These are phyloP conservation scores for Podarcis raffonei DNA, from an alignment of 2,113 vertebrate species.

Conservation along the genomic window DNA sequence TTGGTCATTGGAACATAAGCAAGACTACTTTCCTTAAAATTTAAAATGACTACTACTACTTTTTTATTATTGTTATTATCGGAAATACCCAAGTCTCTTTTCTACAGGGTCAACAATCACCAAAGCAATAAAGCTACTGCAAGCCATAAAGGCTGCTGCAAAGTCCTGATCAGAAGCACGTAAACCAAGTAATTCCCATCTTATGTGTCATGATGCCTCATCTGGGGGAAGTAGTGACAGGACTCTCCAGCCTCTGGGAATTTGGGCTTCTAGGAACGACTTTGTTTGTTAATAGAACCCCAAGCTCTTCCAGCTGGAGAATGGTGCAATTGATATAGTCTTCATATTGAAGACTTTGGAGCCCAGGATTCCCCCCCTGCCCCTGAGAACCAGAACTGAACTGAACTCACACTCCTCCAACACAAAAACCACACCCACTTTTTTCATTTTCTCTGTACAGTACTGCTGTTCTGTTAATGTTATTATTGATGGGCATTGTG, in stretches of 20 bases:
- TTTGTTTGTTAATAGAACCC: too few species aligned
- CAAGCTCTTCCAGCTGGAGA: too few species aligned
- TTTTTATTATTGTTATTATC: neutral
- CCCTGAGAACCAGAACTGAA: too few species aligned
- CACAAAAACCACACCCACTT: too few species aligned
- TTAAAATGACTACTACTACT: neutral
- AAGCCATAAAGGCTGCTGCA: neutral
- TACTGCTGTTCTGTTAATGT: too few species aligned
- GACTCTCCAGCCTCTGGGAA: neutral
- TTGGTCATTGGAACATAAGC: neutral
- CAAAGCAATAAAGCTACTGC: neutral
- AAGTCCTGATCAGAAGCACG: neutral
- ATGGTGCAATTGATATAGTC: too few species aligned
- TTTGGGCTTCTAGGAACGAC: too few species aligned
- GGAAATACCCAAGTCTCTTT: neutral
- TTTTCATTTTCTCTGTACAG: too few species aligned
- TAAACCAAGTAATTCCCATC: neutral
- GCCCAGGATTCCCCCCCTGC: too few species aligned
- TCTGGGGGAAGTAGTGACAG: slow-evolving; percentile 6
- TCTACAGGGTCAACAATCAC: neutral
- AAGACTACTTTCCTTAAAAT: neutral
- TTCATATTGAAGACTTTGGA: too few species aligned
- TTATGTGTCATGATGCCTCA: neutral
- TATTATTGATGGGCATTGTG: too few species aligned
- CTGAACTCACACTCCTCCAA: too few species aligned